Conservation (phyloP, 1,140 invertebrate species). For the Coptotermes formosanus region DNA sequence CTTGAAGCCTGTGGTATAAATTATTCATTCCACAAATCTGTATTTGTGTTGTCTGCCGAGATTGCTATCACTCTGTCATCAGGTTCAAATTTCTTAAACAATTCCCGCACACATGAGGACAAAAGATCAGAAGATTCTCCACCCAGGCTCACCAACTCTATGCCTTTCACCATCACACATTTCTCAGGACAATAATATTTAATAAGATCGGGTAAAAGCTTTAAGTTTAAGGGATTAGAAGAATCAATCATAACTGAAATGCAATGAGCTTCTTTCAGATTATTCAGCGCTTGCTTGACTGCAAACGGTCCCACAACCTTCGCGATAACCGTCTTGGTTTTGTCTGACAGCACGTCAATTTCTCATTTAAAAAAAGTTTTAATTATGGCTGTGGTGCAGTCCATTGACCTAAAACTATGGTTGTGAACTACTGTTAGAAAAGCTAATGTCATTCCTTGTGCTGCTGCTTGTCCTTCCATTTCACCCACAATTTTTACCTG, state of each 20-base stretch:
- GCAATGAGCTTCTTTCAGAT: no score
- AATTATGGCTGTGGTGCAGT: slow-evolving; percentile 38
- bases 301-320: slow-evolving; percentile 38
- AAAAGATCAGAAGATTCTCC: slow-evolving; percentile 39
- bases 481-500: no score
- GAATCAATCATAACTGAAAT: no score
- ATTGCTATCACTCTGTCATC: slow-evolving; percentile 40
- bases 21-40: slow-evolving; percentile 39
- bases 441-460: background rate
- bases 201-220: no score
- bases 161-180: no score
- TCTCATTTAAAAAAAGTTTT: slow-evolving; percentile 36
- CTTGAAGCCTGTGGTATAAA: slow-evolving; percentile 26
- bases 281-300: slow-evolving; percentile 35
- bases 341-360: slow-evolving; percentile 36
- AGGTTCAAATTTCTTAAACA: slow-evolving; percentile 34
- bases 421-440: slow-evolving; percentile 40
- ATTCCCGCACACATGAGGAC: slow-evolving; percentile 18
- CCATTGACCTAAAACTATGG: slow-evolving; percentile 39
- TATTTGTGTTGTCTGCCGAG: slow-evolving; percentile 42
- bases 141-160: slow-evolving; percentile 21
- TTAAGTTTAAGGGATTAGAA: no score
- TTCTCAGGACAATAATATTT: no score
- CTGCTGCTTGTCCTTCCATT: no score
- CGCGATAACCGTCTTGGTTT: slow-evolving; percentile 37